Evolutionary conservation across 2,888 invertebrate genomes (phyloP).

Genomic region (Heterodera filipjevi): DNA sequence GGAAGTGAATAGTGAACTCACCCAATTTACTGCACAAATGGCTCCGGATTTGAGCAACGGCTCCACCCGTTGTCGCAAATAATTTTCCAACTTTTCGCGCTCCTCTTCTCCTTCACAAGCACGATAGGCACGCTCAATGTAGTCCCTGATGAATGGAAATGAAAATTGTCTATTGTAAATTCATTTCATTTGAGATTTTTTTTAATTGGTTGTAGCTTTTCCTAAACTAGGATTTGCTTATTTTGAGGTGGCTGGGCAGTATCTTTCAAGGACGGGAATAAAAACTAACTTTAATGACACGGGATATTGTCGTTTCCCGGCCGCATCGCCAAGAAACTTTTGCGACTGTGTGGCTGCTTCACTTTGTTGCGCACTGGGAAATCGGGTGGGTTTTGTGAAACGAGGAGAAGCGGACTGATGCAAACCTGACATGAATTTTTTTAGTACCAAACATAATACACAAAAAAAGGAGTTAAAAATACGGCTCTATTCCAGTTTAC

Average conservation of each 20-base stretch:
- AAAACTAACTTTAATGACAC: conserved; percentile 6
- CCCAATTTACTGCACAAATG: conserved; percentile 88
- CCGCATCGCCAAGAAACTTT: conserved; percentile 27
- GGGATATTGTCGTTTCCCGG: conserved; percentile 17
- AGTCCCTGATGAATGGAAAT: conserved; percentile 21
- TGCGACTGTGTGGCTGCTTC: conserved; percentile 10
- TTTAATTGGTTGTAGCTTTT: too few species aligned
- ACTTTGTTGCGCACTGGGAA: conserved; percentile 4
- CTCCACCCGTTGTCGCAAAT: conserved; percentile 89
- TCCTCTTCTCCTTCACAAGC: conserved; percentile 71
- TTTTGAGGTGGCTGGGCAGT: too few species aligned
- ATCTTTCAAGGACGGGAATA: too few species aligned
- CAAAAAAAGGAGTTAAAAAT: too few species aligned
- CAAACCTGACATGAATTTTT: conserved; percentile 23
- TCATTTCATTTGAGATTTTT: background rate
- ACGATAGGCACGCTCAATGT: conserved; percentile 39
- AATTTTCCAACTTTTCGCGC: conserved; percentile 90
- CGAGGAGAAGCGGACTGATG: conserved; percentile 16
- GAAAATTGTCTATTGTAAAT: background rate
- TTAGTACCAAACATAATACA: too few species aligned
- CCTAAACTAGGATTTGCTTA: too few species aligned
- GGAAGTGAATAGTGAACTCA: too few species aligned
- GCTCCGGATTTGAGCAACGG: conserved; percentile 85
- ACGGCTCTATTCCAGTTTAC: too few species aligned
- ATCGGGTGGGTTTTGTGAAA: conserved; percentile 27